These are phyloP conservation scores for Scolopax bukidnonensis DNA, from an alignment of 2,797 vertebrate species.

Conservation along the genomic window DNA sequence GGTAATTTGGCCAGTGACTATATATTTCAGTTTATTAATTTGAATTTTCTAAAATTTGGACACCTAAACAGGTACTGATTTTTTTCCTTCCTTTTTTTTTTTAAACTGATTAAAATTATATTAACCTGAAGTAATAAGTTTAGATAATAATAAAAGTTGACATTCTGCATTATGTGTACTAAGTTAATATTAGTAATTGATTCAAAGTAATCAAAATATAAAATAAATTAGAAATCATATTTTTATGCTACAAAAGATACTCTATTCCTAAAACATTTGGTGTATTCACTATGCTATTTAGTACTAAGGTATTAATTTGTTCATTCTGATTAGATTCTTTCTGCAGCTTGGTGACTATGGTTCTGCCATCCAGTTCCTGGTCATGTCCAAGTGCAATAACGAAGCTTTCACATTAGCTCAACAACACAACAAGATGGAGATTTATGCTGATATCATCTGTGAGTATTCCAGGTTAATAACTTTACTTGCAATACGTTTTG, in stretches of 20 bases:
- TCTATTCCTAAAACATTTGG: not conserved
- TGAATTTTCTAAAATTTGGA: not conserved
- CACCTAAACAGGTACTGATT: not conserved
- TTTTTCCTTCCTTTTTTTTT: not conserved
- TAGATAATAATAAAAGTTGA: not conserved
- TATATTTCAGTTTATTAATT: not conserved
- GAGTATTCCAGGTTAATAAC: conserved; percentile 47
- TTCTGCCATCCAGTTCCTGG: conserved; percentile 96
- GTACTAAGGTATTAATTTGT: not conserved
- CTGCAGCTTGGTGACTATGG: conserved; percentile 91
- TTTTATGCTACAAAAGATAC: not conserved
- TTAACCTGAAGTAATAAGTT: not conserved
- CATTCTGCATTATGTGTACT: not conserved
- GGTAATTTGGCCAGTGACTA: not conserved
- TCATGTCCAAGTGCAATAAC: conserved; percentile 94
- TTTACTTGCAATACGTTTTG: not conserved
- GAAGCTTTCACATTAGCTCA: conserved; percentile 97
- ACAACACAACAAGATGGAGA: conserved; percentile 97
- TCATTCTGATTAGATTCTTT: conserved; percentile 86
- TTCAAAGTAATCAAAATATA: not conserved
- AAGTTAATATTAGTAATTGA: not conserved
- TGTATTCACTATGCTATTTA: not conserved
- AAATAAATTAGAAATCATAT: not conserved
- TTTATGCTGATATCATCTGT: conserved; percentile 97
- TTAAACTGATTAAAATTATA: not conserved